Conservation (phyloP, 1,140 invertebrate genomes). For the Manduca sexta region DNA sequence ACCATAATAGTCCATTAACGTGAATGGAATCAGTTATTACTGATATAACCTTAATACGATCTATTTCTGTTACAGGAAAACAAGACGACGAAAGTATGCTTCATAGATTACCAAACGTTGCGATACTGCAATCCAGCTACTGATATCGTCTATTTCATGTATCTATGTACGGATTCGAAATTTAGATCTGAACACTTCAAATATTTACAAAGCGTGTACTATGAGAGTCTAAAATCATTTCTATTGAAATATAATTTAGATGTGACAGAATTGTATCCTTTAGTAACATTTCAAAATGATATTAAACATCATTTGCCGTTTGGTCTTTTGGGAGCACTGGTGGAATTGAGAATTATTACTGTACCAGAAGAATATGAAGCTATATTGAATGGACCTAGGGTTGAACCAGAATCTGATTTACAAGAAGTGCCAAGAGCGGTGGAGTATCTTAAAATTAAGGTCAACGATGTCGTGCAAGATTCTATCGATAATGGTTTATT, state of each 20-base stretch:
- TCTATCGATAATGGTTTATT: conserved; percentile 39
- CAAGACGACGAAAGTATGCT: conserved; percentile 33
- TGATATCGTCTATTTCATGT: conserved; percentile 52
- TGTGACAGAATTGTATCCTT: conserved; percentile 30
- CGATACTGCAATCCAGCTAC: conserved; percentile 44
- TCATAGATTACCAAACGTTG: conserved; percentile 59
- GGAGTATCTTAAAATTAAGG: conserved; percentile 29
- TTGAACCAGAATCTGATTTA: conserved; percentile 12
- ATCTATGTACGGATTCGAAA: conserved; percentile 45
- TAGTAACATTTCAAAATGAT: conserved; percentile 36
- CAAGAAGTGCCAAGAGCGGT: conserved; percentile 11
- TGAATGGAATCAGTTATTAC: no score
- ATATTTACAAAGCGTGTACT: conserved; percentile 34
- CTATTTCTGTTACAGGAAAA: conserved; percentile 37
- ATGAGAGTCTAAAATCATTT: conserved; percentile 38
- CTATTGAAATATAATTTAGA: conserved; percentile 37
- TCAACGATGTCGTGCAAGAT: conserved; percentile 55
- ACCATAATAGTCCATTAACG: no score
- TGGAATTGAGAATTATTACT: conserved; percentile 46
- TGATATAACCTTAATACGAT: neutral
- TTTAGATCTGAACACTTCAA: conserved; percentile 48
- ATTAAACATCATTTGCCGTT: conserved; percentile 33
- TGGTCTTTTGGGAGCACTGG: conserved; percentile 42
- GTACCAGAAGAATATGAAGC: conserved; percentile 30
- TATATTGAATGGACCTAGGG: conserved; percentile 16